These are phyloP conservation scores for Thamnophis sirtalis DNA, from an alignment of 2,113 vertebrate species.

Conservation along the genomic window DNA sequence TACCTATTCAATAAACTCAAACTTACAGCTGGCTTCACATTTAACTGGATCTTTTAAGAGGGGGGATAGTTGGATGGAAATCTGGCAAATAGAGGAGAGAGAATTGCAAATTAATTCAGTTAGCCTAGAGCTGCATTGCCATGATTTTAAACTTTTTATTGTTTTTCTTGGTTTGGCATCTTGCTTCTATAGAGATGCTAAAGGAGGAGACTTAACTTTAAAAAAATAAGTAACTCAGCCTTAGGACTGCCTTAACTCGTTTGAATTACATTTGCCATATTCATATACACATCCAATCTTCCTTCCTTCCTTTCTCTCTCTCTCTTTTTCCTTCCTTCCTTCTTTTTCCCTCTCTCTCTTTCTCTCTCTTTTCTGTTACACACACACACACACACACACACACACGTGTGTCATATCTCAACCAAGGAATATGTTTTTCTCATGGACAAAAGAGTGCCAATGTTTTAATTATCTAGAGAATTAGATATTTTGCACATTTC, in stretches of 20 bases:
- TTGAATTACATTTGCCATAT: not conserved
- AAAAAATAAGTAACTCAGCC: not conserved
- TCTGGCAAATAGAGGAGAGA: conserved; percentile 29
- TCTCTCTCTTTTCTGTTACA: not conserved
- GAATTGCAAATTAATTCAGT: conserved; percentile 59
- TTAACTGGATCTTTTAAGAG: not conserved
- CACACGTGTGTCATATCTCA: not conserved
- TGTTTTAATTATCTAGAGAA: not conserved
- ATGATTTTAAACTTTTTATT: conserved; percentile 47
- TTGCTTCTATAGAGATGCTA: not conserved
- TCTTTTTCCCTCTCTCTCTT: no score
- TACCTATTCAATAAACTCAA: conserved; percentile 69
- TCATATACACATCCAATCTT: not conserved
- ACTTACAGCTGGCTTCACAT: not conserved
- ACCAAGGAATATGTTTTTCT: not conserved
- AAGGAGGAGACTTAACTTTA: not conserved
- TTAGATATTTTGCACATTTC: not conserved
- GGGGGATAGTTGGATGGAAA: conserved; percentile 3
- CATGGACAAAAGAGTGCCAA: conserved; percentile 1
- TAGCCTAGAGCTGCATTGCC: conserved; percentile 26
- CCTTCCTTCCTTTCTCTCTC: not conserved
- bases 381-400: not conserved
- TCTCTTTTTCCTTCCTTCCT: not conserved
- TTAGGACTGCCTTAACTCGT: not conserved
- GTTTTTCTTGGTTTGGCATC: not conserved